Evolutionary conservation across 1,140 invertebrate species (phyloP), one percentile per base, ranked within the genome.

Genomic region (Teleogryllus occipitalis): DNA sequence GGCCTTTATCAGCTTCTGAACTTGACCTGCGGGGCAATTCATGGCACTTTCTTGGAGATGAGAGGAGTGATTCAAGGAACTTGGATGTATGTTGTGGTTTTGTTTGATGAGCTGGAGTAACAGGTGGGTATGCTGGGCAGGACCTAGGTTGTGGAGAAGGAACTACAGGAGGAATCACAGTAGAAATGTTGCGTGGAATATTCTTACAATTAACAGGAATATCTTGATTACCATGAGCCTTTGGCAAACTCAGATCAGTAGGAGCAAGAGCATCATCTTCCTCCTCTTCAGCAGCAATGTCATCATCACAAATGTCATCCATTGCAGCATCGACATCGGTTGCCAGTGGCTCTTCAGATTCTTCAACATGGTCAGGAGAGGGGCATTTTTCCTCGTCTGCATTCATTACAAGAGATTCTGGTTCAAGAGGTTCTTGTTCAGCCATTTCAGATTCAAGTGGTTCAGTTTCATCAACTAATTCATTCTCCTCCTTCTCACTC

Each of bases 41-140:
- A 75, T 79, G 47, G 74, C 79, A 80, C 75, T 74, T 82, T 78
- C 81, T 81, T 39, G 80, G 79, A 76, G 78, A 80, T 7, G 82
- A 82, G 72, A 83, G 73, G 12, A 83, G 80, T 8, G 82, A 80
- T 80, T 83, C 81, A 78, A 83, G 75, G 79, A 80, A 82, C 49
- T 78, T 78, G 12, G 81, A 81, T 75, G 81, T 82, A 46, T 54
- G 80, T 65, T 79, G 80, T 22, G 74, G 79, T 48, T 80, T 72
- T 15, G 72, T n/a, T 73, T 82, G 81, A 73, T 78, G 72, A 74
- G 48, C 78, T 73, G 75, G 74, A 73, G 78, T 82, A 78, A 48
- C 80, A 48, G 15, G 80, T 79, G 78, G 81, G 80, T n/a, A 80
- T 81, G 14, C 80, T 7, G 21, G 82, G 80, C 18, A 82, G 79